Evolutionary conservation across 1,140 invertebrate genomes (phyloP).

Genomic region (Cydia strobilella): DNA sequence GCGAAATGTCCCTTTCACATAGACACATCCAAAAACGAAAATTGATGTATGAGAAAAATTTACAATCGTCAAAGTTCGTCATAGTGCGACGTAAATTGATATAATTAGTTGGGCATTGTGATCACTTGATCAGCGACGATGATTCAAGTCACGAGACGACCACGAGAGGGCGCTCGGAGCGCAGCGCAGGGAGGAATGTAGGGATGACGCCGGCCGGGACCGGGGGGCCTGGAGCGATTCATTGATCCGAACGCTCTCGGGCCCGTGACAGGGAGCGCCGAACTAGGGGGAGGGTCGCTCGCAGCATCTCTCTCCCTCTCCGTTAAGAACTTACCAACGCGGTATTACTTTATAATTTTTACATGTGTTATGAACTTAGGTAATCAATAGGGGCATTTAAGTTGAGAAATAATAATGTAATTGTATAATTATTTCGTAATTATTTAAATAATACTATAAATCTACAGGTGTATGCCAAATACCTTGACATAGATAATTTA

Average conservation of each 20-base stretch:
- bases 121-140: no score
- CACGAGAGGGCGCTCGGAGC: constrained; percentile 47
- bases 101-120: constrained; percentile 2
- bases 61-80: neutral
- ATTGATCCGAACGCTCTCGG: constrained; percentile 80
- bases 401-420: no score
- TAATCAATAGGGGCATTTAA: neutral
- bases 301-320: constrained; percentile 49
- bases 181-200: constrained; percentile 44
- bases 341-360: neutral
- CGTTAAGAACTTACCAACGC: constrained; percentile 39
- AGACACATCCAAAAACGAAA: neutral
- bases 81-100: neutral
- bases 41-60: neutral
- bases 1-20: neutral
- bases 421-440: no score
- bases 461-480: neutral
- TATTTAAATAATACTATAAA: no score
- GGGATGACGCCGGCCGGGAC: constrained; percentile 60
- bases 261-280: constrained; percentile 61
- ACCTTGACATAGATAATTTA: neutral
- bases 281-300: constrained; percentile 40
- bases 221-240: constrained; percentile 72
- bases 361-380: neutral
- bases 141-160: constrained; percentile 33